These are phyloP conservation scores for Mormyrus proboscirostris DNA, from an alignment of 2,797 vertebrate genomes.

Conservation along the genomic window DNA sequence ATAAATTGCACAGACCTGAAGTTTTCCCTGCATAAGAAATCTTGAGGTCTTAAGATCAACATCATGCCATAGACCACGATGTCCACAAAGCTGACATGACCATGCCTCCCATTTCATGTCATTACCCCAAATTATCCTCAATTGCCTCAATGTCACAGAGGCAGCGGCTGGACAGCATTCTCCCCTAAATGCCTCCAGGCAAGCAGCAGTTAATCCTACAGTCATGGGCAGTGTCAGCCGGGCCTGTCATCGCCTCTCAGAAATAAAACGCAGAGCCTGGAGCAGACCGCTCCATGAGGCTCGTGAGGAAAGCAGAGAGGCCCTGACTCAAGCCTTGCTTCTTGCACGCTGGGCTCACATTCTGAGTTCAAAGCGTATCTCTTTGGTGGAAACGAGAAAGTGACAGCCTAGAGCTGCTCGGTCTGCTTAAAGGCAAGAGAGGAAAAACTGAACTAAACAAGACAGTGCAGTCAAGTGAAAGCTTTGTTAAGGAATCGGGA, in stretches of 20 bases:
- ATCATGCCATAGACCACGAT: background rate
- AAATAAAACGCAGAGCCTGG: slow-evolving; percentile 52
- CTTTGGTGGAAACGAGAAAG: background rate
- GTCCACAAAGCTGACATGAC: slow-evolving; percentile 25
- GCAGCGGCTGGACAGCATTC: slow-evolving; percentile 2
- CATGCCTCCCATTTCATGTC: slow-evolving; percentile 53
- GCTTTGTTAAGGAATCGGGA: background rate
- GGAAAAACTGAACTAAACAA: background rate
- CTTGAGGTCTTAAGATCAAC: background rate
- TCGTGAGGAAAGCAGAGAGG: background rate
- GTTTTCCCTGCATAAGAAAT: background rate
- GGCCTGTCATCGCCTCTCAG: slow-evolving; percentile 52
- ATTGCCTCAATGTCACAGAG: slow-evolving; percentile 55
- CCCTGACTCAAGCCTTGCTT: background rate
- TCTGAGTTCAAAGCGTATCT: background rate
- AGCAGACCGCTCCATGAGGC: slow-evolving; percentile 38
- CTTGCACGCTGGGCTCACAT: background rate
- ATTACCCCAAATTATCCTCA: slow-evolving; percentile 64
- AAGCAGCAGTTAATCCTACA: slow-evolving; percentile 40
- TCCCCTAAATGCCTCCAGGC: slow-evolving; percentile 64
- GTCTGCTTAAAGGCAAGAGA: background rate
- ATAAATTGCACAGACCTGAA: background rate
- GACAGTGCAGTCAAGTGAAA: background rate
- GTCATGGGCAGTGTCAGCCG: slow-evolving; percentile 54
- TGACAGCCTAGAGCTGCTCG: background rate